Base-by-base conservation (phyloP, 2,888 invertebrate species). In the Isotomurus palustris region DNA sequence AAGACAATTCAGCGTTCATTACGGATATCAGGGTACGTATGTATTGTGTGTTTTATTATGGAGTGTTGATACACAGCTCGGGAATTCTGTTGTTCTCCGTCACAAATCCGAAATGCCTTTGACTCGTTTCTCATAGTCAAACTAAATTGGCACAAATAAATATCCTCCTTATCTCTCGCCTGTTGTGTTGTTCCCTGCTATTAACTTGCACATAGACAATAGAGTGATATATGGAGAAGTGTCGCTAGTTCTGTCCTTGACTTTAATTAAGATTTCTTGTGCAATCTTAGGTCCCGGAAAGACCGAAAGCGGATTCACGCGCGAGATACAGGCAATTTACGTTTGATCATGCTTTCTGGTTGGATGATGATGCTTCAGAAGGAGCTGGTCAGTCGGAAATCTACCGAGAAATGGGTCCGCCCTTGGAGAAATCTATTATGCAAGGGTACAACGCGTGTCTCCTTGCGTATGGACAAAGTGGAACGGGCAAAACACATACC, bases 331-430 rank as follows among this genome's bases (percentile, higher is more conserved):
- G 70, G 3, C 65, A 67, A 47, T 70, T 70, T 53, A 59, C 67
- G 17, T 66, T 70, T 43, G 70, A 70, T 38, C 68, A 68, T 41
- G 64, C 56, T 10, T 70, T 70, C 49, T 66, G 68, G 67, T 58
- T 70, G 3, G 35, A 55, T 17, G 57, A 55, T 2, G 49, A 36
- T 14, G 59, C 53, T n/a, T 44, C 45, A 25, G 58, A 56, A 24
- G 67, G 64, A 27, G 67, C 70, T 8, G 40, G 47, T 12, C 70
- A 70, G 38, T 53, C 60, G 17, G 62, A 84, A 84, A 79, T 87
- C 50, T 88, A 84, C 73, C 78, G 82, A 55, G 80, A 80, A 29
- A 77, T 88, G 58, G 87, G 86, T 3, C 78, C 78, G 24, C 81
- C 83, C 48, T 81, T 87, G 24, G 76, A 86, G 48, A 78, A 80